Evolutionary conservation across 2,797 vertebrate species (phyloP).

Genomic region (Sitta carolinensis): DNA sequence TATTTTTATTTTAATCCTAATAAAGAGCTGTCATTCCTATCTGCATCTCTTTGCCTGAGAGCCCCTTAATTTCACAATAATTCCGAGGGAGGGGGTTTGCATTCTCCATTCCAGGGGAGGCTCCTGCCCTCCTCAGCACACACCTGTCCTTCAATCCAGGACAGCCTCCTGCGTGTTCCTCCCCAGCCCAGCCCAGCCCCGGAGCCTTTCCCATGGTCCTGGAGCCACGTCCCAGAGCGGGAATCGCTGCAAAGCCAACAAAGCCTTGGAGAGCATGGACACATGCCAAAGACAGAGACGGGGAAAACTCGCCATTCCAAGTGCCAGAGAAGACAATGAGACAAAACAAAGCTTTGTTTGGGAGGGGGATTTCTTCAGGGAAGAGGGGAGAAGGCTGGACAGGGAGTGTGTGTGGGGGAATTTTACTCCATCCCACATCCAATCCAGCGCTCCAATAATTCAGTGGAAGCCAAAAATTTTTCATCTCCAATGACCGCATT

Average conservation of each 20-base stretch:
- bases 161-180: neutral
- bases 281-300: constrained; percentile 16
- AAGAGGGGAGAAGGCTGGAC: neutral
- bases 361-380: constrained; percentile 17
- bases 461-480: neutral
- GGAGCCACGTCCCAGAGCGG: neutral
- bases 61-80: no score
- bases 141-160: no score
- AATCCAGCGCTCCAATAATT: neutral
- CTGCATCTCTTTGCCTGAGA: no score
- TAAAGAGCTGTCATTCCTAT: no score
- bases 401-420: neutral
- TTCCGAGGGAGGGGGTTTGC: no score
- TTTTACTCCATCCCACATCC: neutral
- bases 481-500: neutral
- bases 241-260: constrained; percentile 35
- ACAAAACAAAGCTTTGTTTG: constrained; percentile 39
- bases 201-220: constrained; percentile 42
- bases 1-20: no score
- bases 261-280: neutral
- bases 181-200: neutral
- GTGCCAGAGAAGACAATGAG: constrained; percentile 50
- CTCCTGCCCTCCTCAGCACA: no score
- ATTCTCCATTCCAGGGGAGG: no score
- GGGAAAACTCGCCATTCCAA: neutral